A percentile compares a stretch with the other conserved stretches of the same genome.
These are phyloP conservation scores for Junonia oenone DNA, from an alignment of 2,888 invertebrate species.

Conservation along the genomic window DNA sequence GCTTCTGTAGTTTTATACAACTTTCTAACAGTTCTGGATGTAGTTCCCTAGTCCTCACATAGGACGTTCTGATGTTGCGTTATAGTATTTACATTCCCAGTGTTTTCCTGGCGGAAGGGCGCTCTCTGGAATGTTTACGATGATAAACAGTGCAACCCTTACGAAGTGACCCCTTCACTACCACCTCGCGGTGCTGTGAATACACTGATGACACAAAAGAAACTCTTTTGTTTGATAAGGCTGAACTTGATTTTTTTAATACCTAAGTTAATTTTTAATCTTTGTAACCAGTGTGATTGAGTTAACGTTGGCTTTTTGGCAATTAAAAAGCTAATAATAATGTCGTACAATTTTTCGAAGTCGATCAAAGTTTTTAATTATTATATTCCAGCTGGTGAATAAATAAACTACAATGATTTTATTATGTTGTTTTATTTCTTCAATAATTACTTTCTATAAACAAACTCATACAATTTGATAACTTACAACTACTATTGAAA, in stretches of 20 bases:
- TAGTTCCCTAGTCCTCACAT: slow-evolving; percentile 33
- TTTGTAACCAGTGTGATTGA: slow-evolving; percentile 66
- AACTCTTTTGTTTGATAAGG: slow-evolving; percentile 78
- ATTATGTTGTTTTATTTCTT: slow-evolving; percentile 46
- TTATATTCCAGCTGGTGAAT: slow-evolving; percentile 71
- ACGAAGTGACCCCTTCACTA: slow-evolving; percentile 64
- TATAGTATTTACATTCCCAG: slow-evolving; percentile 68
- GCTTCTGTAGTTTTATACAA: slow-evolving; percentile 61
- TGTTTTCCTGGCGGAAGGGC: slow-evolving; percentile 65
- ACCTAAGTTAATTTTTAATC: slow-evolving; percentile 73
- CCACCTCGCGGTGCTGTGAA: slow-evolving; percentile 55
- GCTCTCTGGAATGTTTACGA: slow-evolving; percentile 66
- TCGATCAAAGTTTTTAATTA: slow-evolving; percentile 71
- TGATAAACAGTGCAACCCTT: slow-evolving; percentile 38
- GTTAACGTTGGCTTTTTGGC: slow-evolving; percentile 59
- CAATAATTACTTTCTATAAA: background rate
- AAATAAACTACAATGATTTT: slow-evolving; percentile 69
- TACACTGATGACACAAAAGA: slow-evolving; percentile 63
- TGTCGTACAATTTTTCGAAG: slow-evolving; percentile 72
- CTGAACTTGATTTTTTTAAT: slow-evolving; percentile 72
- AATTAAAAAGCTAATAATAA: slow-evolving; percentile 50
- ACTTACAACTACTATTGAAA: no score
- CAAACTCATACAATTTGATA: background rate
- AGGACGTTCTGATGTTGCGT: slow-evolving; percentile 48
- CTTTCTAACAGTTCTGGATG: slow-evolving; percentile 50